Evolutionary conservation across 2,888 invertebrate species (phyloP).

Genomic region (Diarsia brunnea): DNA sequence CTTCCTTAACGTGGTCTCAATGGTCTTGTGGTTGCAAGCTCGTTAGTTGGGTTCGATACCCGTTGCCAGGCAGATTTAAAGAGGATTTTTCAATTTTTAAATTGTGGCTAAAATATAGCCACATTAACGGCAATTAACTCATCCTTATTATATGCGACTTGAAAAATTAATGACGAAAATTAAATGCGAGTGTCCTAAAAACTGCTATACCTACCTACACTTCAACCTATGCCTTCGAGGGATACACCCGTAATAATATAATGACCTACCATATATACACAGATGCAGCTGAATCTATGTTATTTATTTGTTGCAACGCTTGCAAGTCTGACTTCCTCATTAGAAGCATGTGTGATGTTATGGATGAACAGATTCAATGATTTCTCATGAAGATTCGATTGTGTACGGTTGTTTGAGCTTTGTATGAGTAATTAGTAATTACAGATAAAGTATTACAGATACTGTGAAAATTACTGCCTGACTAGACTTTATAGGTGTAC

Average conservation of each 20-base stretch:
- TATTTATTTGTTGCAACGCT: constrained; percentile 5
- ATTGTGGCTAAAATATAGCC: background rate
- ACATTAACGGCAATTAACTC: background rate
- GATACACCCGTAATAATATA: background rate
- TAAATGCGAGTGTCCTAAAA: background rate
- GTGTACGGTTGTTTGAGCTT: background rate
- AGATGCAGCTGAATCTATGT: background rate
- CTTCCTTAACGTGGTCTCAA: background rate
- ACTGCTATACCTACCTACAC: background rate
- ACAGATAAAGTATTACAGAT: background rate
- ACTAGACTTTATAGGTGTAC: background rate
- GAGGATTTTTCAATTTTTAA: background rate
- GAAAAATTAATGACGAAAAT: background rate
- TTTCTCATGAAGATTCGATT: constrained; percentile 39
- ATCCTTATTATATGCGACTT: background rate
- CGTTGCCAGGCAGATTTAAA: too few species aligned
- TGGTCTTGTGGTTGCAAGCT: background rate
- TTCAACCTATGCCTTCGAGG: background rate
- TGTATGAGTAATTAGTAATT: background rate
- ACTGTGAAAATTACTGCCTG: background rate
- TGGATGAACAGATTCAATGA: constrained; percentile 16
- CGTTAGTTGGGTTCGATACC: background rate
- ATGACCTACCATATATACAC: background rate
- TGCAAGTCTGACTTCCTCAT: constrained; percentile 10
- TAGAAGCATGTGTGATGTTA: constrained; percentile 32